These are phyloP conservation scores for Mobula birostris DNA, from an alignment of 2,113 vertebrate genomes.

Conservation along the genomic window DNA sequence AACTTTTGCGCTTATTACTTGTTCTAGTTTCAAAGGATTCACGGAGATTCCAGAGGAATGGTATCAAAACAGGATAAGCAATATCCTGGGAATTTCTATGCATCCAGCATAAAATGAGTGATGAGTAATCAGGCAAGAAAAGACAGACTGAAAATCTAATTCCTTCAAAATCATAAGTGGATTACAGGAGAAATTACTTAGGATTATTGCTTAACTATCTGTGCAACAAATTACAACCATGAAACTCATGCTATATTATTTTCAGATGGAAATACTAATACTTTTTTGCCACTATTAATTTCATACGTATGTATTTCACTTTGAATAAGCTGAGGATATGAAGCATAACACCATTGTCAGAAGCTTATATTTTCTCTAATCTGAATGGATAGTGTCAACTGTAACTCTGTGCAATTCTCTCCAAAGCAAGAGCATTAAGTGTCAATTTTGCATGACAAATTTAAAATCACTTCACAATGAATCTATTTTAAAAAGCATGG, in stretches of 20 bases:
- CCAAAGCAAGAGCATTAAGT: not conserved
- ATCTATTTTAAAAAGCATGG: not conserved
- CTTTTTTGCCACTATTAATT: not conserved
- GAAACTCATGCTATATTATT: not conserved
- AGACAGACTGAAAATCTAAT: not conserved
- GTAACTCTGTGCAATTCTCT: not conserved
- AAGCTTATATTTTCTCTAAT: not conserved
- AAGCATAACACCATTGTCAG: not conserved
- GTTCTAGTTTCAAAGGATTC: not conserved
- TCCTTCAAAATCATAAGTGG: not conserved
- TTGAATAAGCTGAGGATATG: not conserved
- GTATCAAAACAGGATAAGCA: not conserved
- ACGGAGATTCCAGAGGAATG: not conserved
- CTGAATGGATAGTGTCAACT: not conserved
- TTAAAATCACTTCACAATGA: not conserved
- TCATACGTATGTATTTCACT: not conserved
- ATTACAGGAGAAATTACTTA: not conserved
- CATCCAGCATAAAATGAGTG: not conserved
- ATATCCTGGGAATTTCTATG: not conserved
- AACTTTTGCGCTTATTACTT: not conserved
- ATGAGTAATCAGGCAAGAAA: not conserved
- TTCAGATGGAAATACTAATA: not conserved
- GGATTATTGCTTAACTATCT: not conserved
- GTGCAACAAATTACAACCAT: not conserved
- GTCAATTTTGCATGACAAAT: not conserved